These are phyloP conservation scores for Gobio gobio DNA, from an alignment of 2,113 vertebrate species.

Conservation along the genomic window DNA sequence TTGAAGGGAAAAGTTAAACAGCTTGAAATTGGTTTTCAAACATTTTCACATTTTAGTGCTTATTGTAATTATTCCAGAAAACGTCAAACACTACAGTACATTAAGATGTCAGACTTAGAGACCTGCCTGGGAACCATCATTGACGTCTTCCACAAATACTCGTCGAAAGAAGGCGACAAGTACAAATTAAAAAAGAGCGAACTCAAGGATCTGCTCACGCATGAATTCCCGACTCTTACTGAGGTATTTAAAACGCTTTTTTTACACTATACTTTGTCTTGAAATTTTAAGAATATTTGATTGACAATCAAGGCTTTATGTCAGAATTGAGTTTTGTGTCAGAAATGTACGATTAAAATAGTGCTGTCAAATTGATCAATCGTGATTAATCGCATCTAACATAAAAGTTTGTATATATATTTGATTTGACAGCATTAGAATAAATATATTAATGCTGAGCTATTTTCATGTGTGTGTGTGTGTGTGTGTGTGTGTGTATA, in stretches of 20 bases:
- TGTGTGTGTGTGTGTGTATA: no score
- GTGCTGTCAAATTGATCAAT: no score
- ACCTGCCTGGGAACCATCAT: slow-evolving; percentile 81
- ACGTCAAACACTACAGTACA: neutral
- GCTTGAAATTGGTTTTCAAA: neutral
- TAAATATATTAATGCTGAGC: no score
- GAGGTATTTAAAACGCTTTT: slow-evolving; percentile 60
- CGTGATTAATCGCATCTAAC: no score
- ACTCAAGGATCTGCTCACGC: slow-evolving; percentile 84
- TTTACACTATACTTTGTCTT: neutral
- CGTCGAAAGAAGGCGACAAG: slow-evolving; percentile 82
- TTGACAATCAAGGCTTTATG: neutral
- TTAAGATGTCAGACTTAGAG: slow-evolving; percentile 84
- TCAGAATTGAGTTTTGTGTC: neutral
- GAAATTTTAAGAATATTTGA: neutral
- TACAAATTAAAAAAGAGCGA: slow-evolving; percentile 87
- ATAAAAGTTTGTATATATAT: no score
- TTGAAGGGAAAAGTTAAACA: slow-evolving; percentile 7
- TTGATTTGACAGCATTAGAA: no score
- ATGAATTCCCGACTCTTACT: slow-evolving; percentile 79
- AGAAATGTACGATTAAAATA: neutral
- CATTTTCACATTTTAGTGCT: neutral
- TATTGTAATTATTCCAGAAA: slow-evolving; percentile 28
- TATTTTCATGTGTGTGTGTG: no score
- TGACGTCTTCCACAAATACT: slow-evolving; percentile 83